phyloP scores from a whole-genome alignment of 2,888 invertebrate species.

The Drosophila engyochracea region DNA sequence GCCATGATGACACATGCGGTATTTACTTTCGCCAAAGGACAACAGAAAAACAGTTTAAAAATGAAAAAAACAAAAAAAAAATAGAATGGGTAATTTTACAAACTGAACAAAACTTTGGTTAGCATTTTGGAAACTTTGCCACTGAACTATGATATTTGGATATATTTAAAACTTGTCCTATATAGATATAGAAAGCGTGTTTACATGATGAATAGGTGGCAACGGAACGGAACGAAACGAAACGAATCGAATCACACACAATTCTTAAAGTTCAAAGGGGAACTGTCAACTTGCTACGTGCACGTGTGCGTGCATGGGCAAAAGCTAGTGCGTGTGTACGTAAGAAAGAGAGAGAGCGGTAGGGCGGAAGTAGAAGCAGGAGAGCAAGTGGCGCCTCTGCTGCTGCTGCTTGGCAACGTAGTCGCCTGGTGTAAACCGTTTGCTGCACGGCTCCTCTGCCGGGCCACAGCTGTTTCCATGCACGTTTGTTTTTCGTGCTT shows the following conservation, averaged over 20 bases:
- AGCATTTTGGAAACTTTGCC: background rate
- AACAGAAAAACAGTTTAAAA: background rate
- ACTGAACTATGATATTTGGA: background rate
- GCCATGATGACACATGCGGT: constrained; percentile 2
- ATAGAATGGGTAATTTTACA: background rate
- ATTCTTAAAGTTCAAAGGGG: constrained; percentile 28
- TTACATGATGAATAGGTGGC: background rate
- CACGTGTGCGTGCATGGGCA: constrained; percentile 47
- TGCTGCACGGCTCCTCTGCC: constrained; percentile 23
- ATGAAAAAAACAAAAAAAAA: background rate
- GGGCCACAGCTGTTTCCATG: constrained; percentile 62
- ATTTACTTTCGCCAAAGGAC: constrained; percentile 3
- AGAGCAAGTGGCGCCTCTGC: constrained; percentile 3
- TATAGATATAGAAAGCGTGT: background rate
- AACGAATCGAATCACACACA: background rate
- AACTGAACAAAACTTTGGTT: background rate
- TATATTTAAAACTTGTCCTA: background rate
- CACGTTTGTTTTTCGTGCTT: constrained; percentile 19
- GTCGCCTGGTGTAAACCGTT: constrained; percentile 26
- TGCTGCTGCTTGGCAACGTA: constrained; percentile 48
- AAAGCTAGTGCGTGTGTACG: constrained; percentile 4
- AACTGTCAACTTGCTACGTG: constrained; percentile 51
- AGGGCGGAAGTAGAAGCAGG: background rate
- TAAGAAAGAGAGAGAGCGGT: constrained; percentile 1
- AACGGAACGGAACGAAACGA: background rate